Conservation (phyloP, 2,888 invertebrate genomes). For the Scaeva pyrastri region DNA sequence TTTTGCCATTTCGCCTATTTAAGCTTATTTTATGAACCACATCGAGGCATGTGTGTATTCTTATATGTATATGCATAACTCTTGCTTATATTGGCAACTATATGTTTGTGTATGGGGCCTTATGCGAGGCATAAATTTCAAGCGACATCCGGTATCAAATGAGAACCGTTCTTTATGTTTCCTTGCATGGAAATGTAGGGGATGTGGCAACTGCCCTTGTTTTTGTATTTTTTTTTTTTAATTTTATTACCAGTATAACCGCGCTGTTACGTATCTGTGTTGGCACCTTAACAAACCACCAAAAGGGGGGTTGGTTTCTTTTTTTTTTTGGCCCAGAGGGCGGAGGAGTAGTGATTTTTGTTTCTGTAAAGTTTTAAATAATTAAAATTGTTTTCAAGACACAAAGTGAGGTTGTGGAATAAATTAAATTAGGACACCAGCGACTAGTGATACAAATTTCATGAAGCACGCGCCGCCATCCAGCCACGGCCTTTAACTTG, state of each 20-base stretch:
- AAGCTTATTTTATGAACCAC: constrained; percentile 48
- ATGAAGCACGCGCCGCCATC: constrained; percentile 33
- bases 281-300: constrained; percentile 56
- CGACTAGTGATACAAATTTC: constrained; percentile 45
- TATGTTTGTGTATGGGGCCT: neutral
- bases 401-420: constrained; percentile 2
- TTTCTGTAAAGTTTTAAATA: constrained; percentile 27
- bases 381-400: constrained; percentile 27
- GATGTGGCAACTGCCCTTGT: constrained; percentile 17
- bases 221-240: constrained; percentile 16
- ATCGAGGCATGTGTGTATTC: constrained; percentile 5
- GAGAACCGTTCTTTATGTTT: constrained; percentile 31
- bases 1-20: constrained; percentile 51
- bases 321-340: no score
- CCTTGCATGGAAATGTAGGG: constrained; percentile 33
- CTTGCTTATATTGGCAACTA: neutral
- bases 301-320: neutral
- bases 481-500: constrained; percentile 13
- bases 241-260: constrained; percentile 15
- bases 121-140: constrained; percentile 63
- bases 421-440: constrained; percentile 53
- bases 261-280: constrained; percentile 29
- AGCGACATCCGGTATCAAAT: constrained; percentile 61
- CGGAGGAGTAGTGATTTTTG: no score
- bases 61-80: neutral